These are phyloP conservation scores for Pammene aurita DNA, from an alignment of 2,888 invertebrate genomes.

Conservation along the genomic window DNA sequence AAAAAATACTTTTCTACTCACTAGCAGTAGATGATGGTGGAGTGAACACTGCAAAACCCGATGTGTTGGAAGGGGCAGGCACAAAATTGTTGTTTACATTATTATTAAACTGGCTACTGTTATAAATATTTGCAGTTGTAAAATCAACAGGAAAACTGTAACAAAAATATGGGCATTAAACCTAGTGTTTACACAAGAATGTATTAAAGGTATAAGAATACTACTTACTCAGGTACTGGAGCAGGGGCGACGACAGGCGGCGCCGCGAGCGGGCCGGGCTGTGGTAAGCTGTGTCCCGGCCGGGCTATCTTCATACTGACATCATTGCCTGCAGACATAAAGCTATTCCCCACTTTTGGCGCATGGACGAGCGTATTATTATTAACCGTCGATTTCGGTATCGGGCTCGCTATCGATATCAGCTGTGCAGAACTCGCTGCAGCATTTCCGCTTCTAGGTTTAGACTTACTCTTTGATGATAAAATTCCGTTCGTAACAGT, in stretches of 20 bases:
- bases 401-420: slow-evolving; percentile 72
- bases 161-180: slow-evolving; percentile 45
- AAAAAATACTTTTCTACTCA: slow-evolving; percentile 50
- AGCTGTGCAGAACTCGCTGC: slow-evolving; percentile 59
- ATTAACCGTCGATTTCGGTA: slow-evolving; percentile 57
- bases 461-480: slow-evolving; percentile 63
- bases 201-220: slow-evolving; percentile 33
- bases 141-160: slow-evolving; percentile 88
- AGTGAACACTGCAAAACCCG: slow-evolving; percentile 65
- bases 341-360: slow-evolving; percentile 66
- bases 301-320: slow-evolving; percentile 64
- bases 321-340: slow-evolving; percentile 58
- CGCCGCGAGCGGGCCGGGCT: slow-evolving; percentile 57
- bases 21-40: slow-evolving; percentile 61
- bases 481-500: slow-evolving; percentile 64
- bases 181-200: slow-evolving; percentile 4
- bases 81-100: slow-evolving; percentile 68
- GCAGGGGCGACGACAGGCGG: slow-evolving; percentile 42
- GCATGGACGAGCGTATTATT: slow-evolving; percentile 62
- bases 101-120: slow-evolving; percentile 81
- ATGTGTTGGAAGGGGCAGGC: slow-evolving; percentile 72
- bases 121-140: slow-evolving; percentile 88
- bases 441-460: slow-evolving; percentile 64
- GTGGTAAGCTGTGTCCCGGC: slow-evolving; percentile 64
- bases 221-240: slow-evolving; percentile 75